Base-by-base conservation (phyloP, 2,888 invertebrate species). In the Drosophila formosana region DNA sequence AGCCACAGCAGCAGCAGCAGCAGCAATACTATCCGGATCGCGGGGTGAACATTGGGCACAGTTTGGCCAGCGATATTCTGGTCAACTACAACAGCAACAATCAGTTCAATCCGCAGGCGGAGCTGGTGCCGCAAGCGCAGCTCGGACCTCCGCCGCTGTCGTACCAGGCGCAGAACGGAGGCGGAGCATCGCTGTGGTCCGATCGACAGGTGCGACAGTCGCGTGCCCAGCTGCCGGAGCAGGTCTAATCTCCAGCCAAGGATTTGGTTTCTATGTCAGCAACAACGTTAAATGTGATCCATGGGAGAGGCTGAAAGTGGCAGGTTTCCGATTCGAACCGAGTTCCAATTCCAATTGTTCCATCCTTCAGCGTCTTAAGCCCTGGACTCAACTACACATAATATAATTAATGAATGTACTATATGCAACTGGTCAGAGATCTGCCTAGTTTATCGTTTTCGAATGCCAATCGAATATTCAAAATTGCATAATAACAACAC, bases 41-140 rank as follows among this genome's bases (percentile, higher is more conserved):
- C 53, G 96, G 96, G 82, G 83, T 89, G 2, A 71, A 73, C 13
- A 76, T 87, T 2, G 83, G 83, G 3, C 83, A 84, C 34, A 84
- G 85, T 26, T 51, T 84, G 50, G 85, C 83, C 43, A 72, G 89
- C 32, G 85, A 86, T 28, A 95, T 95, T 0, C 91, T 95, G 51
- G 91, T 91, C 0, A 91, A 91, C 71, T 91, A 92, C 57, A 95
- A 96, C 89, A 95, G 95, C 0, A 94, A 96, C 74, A 95, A 95
- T 80, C 96, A 96, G 88, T 94, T 89, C 57, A 89, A 89, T 57
- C 80, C 90, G 5, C 90, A 90, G 72, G 90, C 91, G 32, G 90
- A 91, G 37, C 80, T 90, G 47, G 86, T 90, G 66, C 85, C 83
- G 0, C 89, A 88, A 13, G 82, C 84, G 1, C 89, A 83, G 47